These are phyloP conservation scores for Pyrgus malvae DNA, from an alignment of 2,888 invertebrate species.

Conservation along the genomic window DNA sequence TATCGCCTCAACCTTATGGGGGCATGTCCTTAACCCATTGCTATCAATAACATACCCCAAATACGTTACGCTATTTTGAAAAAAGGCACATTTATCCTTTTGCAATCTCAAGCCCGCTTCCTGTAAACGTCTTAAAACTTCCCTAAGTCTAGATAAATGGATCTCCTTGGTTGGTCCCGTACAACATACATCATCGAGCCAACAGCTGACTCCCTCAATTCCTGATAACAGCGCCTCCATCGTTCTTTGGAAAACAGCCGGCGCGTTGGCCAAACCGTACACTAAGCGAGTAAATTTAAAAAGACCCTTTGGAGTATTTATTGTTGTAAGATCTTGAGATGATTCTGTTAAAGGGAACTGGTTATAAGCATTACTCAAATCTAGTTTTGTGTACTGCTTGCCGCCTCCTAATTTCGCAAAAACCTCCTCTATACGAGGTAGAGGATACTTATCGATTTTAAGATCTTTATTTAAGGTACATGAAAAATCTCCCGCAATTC, in stretches of 20 bases:
- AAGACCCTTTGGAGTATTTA: constrained; percentile 25
- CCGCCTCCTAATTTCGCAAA: constrained; percentile 36
- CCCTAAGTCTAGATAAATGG: not conserved
- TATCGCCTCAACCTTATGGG: constrained; percentile 3
- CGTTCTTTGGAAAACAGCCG: constrained; percentile 33
- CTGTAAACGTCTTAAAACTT: not conserved
- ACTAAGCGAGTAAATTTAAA: constrained; percentile 34
- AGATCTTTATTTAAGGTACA: constrained; percentile 39
- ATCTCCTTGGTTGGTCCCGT: constrained; percentile 27
- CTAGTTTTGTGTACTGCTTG: constrained; percentile 30
- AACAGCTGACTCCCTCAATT: constrained; percentile 31
- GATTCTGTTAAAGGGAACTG: constrained; percentile 29
- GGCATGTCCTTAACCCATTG: not conserved
- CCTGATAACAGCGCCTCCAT: constrained; percentile 32
- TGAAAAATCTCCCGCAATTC: constrained; percentile 36
- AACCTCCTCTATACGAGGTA: constrained; percentile 36
- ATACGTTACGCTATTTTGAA: constrained; percentile 1
- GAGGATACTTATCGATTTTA: constrained; percentile 36
- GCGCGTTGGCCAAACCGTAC: constrained; percentile 32
- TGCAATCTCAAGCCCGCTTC: constrained; percentile 5
- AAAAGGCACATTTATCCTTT: constrained; percentile 5
- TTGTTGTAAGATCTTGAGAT: constrained; percentile 22
- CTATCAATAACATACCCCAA: constrained; percentile 2
- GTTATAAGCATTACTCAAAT: constrained; percentile 35
- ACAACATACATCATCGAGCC: constrained; percentile 31